Base-by-base conservation (phyloP, 2,113 vertebrate species). In the Leptodactylus fuscus region DNA sequence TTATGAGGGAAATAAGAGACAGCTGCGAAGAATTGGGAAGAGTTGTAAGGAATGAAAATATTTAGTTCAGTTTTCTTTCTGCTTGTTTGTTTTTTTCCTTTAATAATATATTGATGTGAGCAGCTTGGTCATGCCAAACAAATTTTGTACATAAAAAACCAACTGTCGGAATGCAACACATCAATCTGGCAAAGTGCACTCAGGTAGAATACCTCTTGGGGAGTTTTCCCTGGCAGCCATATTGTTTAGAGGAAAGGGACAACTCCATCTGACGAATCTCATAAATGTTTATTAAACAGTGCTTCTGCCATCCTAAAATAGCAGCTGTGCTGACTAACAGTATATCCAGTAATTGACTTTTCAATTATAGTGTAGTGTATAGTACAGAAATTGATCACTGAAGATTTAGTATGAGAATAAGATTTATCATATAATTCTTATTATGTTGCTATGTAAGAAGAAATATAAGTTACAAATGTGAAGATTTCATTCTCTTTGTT, bases 141-240 rank as follows among this genome's bases (percentile, higher is more conserved):
- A 93, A 95, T 92, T 95, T 93, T 92, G 93, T 89, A 85, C 93
- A 93, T 94, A 91, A 95, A 90, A 95, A 94, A 94, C 94, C 95
- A 95, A 85, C 95, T 93, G 95, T 96, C 94, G 93, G 93, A 93
- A 90, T 79, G 90, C 91, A 92, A 90, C 89, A 94, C 94, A 89
- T 96, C 94, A 94, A 90, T 94, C 93, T 93, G 90, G 88, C 88
- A 82, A 87, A 89, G 89, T 83, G 92, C 90, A 88, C 83, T 91
- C 91, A 91, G 91, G 92, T 92, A 92, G 93, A 92, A 91, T 0
- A 80, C 88, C 90, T 91, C 92, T 90, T 0, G 29, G 91, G 94
- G 91, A 88, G 67, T 81, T 53, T 0, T 55, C 71, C 87, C 88
- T 38, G n/a, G 91, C 89, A 91, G 90, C 89, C 90, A 53, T 38